phyloP scores from a whole-genome alignment of 2,797 vertebrate species.

The Cirrhinus molitorella region DNA sequence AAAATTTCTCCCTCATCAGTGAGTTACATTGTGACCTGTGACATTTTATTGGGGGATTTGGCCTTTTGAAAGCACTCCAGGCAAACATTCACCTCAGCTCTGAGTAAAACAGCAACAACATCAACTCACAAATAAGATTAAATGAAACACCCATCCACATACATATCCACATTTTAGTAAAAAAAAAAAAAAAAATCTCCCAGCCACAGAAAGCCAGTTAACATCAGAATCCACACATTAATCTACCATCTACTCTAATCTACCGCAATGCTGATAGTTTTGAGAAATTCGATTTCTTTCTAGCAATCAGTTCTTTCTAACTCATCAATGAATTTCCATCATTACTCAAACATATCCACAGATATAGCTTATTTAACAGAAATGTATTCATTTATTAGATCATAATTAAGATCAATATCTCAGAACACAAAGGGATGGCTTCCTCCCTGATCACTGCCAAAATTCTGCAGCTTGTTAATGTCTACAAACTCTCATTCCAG shows the following conservation, averaged over 20 bases:
- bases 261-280: not conserved
- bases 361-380: not conserved
- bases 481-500: conserved; percentile 26
- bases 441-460: not conserved
- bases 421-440: conserved; percentile 7
- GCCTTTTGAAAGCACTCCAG: not conserved
- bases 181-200: not conserved
- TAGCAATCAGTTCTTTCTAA: not conserved
- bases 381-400: not conserved
- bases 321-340: not conserved
- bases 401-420: conserved; percentile 20
- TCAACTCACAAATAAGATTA: conserved; percentile 27
- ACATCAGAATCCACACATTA: not conserved
- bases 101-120: conserved; percentile 13
- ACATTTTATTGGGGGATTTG: not conserved
- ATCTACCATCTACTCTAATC: not conserved
- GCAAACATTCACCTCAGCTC: not conserved
- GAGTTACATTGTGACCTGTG: not conserved
- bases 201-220: not conserved
- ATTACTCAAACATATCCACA: not conserved
- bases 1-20: not conserved
- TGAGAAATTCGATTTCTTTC: not conserved
- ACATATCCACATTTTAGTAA: not conserved
- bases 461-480: conserved; percentile 1
- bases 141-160: conserved; percentile 17